Conservation (phyloP, 1,140 invertebrate species). For the Drosophila sulfurigaster region DNA sequence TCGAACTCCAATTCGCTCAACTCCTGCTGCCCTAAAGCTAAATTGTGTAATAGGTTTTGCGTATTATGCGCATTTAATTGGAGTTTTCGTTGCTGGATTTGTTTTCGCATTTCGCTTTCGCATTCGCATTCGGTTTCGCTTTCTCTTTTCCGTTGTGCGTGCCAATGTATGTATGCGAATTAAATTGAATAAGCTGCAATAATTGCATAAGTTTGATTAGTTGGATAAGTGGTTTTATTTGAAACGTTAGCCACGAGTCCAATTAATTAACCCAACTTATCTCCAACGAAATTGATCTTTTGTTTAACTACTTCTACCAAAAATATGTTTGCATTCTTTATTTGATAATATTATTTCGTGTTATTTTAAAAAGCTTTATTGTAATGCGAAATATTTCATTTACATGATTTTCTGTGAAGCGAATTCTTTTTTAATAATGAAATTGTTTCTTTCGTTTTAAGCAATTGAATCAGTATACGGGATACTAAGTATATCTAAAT, state of each 20-base stretch:
- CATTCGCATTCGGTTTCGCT: constrained; percentile 14
- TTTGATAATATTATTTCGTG: too few species aligned
- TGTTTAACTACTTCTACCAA: too few species aligned
- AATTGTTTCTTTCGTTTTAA: too few species aligned
- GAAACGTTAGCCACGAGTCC: constrained; percentile 9
- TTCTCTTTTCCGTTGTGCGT: neutral
- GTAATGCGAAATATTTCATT: too few species aligned
- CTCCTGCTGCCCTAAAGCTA: constrained; percentile 1
- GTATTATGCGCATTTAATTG: constrained; percentile 56
- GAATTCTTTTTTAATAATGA: too few species aligned
- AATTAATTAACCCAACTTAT: constrained; percentile 34
- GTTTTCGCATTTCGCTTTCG: constrained; percentile 10
- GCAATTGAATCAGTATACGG: too few species aligned
- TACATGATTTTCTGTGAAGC: too few species aligned
- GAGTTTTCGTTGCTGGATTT: constrained; percentile 47
- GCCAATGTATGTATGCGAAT: constrained; percentile 31
- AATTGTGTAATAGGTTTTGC: constrained; percentile 41
- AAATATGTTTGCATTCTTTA: too few species aligned
- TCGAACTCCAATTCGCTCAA: neutral
- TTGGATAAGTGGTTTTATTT: constrained; percentile 63
- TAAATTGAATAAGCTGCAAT: constrained; percentile 65
- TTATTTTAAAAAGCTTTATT: too few species aligned
- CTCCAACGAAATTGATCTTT: too few species aligned
- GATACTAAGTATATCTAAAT: too few species aligned
- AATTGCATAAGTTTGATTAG: constrained; percentile 79